Percentiles rank a stretch among this genome's conserved stretches.
Evolutionary conservation across 2,113 vertebrate species (phyloP).

Genomic region (Manacus vitellinus): DNA sequence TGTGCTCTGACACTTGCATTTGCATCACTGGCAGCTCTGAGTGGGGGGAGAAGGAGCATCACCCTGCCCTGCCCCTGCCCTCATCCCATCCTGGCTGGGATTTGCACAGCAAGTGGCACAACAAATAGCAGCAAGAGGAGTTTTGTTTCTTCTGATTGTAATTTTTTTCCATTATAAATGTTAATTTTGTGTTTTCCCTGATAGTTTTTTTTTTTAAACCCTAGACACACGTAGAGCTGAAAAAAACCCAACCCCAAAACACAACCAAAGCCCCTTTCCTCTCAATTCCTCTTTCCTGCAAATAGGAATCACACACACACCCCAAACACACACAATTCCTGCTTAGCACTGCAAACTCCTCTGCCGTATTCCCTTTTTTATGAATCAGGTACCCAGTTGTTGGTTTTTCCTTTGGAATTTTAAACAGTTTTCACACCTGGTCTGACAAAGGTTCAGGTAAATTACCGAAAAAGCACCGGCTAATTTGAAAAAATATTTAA

Average conservation of each 20-base stretch:
- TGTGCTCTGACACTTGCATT: not conserved
- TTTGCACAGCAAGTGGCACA: not conserved
- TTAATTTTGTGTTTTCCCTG: not conserved
- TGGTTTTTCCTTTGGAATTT: not conserved
- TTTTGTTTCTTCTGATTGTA: not conserved
- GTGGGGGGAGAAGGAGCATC: not conserved
- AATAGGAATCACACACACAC: accelerated
- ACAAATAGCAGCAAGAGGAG: not conserved
- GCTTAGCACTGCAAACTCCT: not conserved
- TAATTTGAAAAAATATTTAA: constrained; percentile 82
- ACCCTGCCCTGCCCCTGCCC: not conserved
- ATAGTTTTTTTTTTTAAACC: not conserved
- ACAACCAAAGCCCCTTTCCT: not conserved
- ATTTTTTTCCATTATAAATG: not conserved
- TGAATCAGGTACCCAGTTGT: not conserved
- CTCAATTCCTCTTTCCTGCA: not conserved
- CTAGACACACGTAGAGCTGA: not conserved
- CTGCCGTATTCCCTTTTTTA: not conserved
- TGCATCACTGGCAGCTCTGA: not conserved
- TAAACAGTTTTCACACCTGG: not conserved
- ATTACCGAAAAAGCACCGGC: not conserved
- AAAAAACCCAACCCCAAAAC: not conserved
- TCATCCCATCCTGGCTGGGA: not conserved
- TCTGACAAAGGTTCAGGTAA: not conserved
- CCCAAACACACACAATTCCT: not conserved